Evolutionary conservation across 2,797 vertebrate species (phyloP).

Genomic region (Carcharodon carcharias): DNA sequence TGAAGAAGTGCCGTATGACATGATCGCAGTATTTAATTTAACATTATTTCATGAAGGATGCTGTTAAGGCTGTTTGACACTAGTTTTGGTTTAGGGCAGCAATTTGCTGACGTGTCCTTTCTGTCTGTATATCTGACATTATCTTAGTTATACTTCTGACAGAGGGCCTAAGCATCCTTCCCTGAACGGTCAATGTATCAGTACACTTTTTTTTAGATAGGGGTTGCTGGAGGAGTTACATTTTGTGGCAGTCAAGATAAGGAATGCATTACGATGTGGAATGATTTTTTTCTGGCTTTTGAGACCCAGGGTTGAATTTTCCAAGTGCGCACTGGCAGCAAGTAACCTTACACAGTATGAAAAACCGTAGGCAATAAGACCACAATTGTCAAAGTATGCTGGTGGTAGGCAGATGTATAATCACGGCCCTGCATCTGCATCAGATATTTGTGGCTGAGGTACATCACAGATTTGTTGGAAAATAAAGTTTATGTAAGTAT

Average conservation of each 20-base stretch:
- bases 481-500: background rate
- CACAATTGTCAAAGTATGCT: background rate
- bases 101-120: background rate
- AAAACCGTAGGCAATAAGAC: background rate
- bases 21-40: background rate
- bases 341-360: background rate
- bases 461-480: background rate
- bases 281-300: background rate
- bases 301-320: background rate
- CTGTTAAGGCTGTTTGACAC: background rate
- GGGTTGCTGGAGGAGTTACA: background rate
- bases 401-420: background rate
- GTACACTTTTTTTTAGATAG: background rate
- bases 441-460: background rate
- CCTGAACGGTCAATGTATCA: background rate
- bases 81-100: background rate
- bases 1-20: background rate
- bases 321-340: background rate
- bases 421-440: background rate
- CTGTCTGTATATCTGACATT: background rate
- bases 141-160: background rate
- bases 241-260: background rate
- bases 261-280: background rate
- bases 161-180: background rate
- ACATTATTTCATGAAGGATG: background rate